Base-by-base conservation (phyloP, 2,888 invertebrate genomes). In the Leptopilina syphax region DNA sequence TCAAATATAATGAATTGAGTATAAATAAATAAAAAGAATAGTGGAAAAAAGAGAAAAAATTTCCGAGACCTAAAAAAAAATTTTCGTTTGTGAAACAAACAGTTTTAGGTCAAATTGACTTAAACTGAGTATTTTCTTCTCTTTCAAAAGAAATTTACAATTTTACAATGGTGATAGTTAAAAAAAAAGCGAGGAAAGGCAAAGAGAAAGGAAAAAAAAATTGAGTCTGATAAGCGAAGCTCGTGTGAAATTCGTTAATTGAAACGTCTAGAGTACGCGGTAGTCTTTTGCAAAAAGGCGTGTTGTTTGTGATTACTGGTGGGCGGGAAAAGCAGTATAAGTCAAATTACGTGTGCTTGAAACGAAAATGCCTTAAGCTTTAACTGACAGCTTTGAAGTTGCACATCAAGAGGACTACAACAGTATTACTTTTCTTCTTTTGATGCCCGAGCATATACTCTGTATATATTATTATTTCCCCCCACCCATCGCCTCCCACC, bases 171-270 rank as follows among this genome's bases (percentile, higher is more conserved):
- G 8, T 8, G 44, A 44, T 44, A 44, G 1, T 44, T 8, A 18
- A 5, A 60, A 7, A 7, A 60, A 60, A n/a, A 12, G n/a, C 18
- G 9, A n/a, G 4, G 34, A 34, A 34, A 34, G 34, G 34, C 1
- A n/a, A n/a, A 60, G 13, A 60, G 4, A 7, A n/a, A 12, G 8
- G 13, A 4, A n/a, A 63, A 63, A 63, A 34, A 34, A 34, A 63
- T 4, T 24, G 44, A 44, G 44, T 1, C 9, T 18, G 24, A 7
- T 63, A 24, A 24, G 7, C 63, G 63, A 63, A 5, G 82, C 67
- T 80, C 76, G 77, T 76, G 82, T 82, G 82, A 85, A 85, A 85
- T 86, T 84, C 80, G 84, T 86, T 88, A 87, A 89, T 89, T 90
- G 87, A 89, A 89, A 89, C 83, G 86, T 89, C 85, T 81, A n/a